Evolutionary conservation across 1,140 invertebrate species (phyloP).

Genomic region (Bombyx mori): DNA sequence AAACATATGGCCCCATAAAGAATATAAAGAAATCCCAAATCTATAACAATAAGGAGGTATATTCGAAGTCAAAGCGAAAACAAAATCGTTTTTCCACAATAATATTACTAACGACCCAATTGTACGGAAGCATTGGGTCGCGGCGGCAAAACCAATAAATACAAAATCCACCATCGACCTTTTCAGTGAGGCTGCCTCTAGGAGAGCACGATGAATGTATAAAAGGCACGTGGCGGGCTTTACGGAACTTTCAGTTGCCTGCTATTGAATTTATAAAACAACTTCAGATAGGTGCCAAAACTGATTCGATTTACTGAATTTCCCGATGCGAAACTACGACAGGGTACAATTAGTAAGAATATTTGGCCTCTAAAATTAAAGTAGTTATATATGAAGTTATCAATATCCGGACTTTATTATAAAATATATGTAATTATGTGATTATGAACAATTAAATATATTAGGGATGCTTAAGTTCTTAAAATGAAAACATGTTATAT

Average conservation of each 20-base stretch:
- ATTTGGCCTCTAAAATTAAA: background rate
- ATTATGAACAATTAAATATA: too few relatives aligned
- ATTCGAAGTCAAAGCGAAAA: slow-evolving; percentile 63
- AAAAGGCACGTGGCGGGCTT: slow-evolving; percentile 36
- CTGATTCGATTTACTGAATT: slow-evolving; percentile 33
- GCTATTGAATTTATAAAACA: slow-evolving; percentile 30
- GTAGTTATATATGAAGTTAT: too few relatives aligned
- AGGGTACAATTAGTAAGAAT: background rate
- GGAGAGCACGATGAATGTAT: slow-evolving; percentile 44
- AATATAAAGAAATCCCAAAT: slow-evolving; percentile 49
- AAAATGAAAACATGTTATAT: too few relatives aligned
- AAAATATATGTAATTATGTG: too few relatives aligned
- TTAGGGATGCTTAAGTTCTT: too few relatives aligned
- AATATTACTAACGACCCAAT: slow-evolving; percentile 69
- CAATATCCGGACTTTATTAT: too few relatives aligned
- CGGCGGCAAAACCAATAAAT: slow-evolving; percentile 64
- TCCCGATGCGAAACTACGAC: slow-evolving; percentile 26
- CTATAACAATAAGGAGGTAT: slow-evolving; percentile 55
- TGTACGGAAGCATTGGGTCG: slow-evolving; percentile 58
- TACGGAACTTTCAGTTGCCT: slow-evolving; percentile 35
- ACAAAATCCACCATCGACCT: slow-evolving; percentile 59
- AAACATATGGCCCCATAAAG: slow-evolving; percentile 45
- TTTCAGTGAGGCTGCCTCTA: slow-evolving; percentile 32
- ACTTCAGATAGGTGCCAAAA: slow-evolving; percentile 40
- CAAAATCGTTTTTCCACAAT: slow-evolving; percentile 65